These are phyloP conservation scores for Noctua comes DNA, from an alignment of 2,888 invertebrate genomes.

Conservation along the genomic window DNA sequence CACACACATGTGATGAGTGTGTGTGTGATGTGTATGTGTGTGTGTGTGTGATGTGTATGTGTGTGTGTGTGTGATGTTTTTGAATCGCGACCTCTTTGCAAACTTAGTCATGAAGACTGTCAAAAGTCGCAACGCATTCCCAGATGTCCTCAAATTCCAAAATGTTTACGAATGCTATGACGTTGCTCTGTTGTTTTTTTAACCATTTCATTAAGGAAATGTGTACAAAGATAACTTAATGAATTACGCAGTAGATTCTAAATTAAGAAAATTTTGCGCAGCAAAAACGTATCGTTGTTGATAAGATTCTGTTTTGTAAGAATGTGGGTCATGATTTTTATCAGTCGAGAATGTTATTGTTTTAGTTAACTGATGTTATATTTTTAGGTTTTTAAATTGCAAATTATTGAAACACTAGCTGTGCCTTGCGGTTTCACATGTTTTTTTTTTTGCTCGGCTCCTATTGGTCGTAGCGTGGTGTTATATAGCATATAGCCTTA, in stretches of 20 bases:
- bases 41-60: too few relatives aligned
- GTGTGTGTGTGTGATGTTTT: too few relatives aligned
- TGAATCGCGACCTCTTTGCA: not conserved
- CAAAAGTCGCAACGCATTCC: not conserved
- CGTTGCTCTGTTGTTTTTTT: constrained; percentile 14
- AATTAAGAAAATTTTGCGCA: constrained; percentile 44
- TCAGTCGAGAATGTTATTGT: constrained; percentile 42
- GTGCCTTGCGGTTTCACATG: too few relatives aligned
- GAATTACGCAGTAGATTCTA: constrained; percentile 50
- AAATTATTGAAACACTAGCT: too few relatives aligned
- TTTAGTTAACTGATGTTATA: not conserved
- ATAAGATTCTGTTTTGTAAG: constrained; percentile 49
- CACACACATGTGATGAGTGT: too few relatives aligned
- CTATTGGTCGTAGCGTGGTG: too few relatives aligned
- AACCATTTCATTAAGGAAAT: constrained; percentile 31
- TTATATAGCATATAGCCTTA: too few relatives aligned
- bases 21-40: too few relatives aligned
- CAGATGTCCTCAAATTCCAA: constrained; percentile 1
- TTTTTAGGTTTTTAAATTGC: not conserved
- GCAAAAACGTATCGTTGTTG: constrained; percentile 21
- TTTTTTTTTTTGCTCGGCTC: too few relatives aligned
- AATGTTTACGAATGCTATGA: constrained; percentile 18
- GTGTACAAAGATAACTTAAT: constrained; percentile 29
- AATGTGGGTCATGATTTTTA: constrained; percentile 48
- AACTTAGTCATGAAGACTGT: not conserved